Percentiles rank a stretch among this genome's conserved stretches.
phyloP scores from a whole-genome alignment of 2,888 invertebrate species.

The Himalopsyche tibetana region DNA sequence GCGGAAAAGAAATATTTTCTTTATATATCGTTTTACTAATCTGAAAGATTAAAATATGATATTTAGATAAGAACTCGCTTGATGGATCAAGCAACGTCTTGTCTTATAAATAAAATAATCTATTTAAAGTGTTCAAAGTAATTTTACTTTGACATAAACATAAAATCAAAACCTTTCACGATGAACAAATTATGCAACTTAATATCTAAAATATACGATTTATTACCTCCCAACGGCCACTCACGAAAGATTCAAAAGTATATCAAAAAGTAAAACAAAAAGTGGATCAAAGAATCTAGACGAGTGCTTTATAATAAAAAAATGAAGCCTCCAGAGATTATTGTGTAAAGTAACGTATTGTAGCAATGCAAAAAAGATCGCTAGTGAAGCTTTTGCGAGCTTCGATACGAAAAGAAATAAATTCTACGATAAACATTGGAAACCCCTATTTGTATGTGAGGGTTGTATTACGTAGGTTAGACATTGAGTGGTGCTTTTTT shows the following conservation, averaged over 20 bases:
- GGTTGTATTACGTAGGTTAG: not conserved
- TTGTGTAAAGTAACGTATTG: slow-evolving; percentile 18
- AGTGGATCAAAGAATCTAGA: not conserved
- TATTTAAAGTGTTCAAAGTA: no score
- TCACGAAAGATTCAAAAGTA: not conserved
- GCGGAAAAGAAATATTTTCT: no score
- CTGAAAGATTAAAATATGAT: no score
- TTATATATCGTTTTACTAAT: no score
- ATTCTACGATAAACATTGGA: not conserved
- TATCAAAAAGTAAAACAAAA: not conserved
- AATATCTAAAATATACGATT: not conserved
- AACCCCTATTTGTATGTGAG: not conserved
- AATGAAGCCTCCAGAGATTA: not conserved
- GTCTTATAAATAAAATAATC: no score
- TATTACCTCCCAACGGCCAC: not conserved
- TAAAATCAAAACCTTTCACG: no score
- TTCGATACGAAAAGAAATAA: not conserved
- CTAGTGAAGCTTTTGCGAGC: not conserved
- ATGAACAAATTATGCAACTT: not conserved
- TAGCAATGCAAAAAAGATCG: slow-evolving; percentile 14
- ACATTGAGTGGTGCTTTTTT: no score
- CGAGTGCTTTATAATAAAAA: slow-evolving; percentile 1
- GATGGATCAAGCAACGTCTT: no score
- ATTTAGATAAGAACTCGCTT: no score
- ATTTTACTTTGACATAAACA: no score